Evolutionary conservation across 2,888 invertebrate genomes (phyloP).

Genomic region (Pseudococcus jackbeardsleyi): DNA sequence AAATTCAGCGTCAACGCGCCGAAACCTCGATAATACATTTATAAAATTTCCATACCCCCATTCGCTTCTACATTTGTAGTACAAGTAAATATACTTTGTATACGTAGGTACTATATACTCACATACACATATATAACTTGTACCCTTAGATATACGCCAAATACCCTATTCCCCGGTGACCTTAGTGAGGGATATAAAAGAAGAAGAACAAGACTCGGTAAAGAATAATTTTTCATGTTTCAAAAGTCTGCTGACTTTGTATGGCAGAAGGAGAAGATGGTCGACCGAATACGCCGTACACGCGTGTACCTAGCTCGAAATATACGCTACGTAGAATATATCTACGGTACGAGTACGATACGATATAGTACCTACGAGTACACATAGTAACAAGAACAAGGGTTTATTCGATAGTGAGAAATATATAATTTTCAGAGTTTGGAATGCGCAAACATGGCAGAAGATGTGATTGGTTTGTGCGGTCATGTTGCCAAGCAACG

Average conservation of each 20-base stretch:
- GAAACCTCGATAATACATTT: not conserved
- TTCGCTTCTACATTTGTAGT: not conserved
- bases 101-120: not conserved
- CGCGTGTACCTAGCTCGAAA: not conserved
- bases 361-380: not conserved
- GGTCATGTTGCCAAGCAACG: constrained; percentile 64
- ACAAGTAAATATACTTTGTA: not conserved
- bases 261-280: not conserved
- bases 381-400: constrained; percentile 35
- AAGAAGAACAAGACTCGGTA: not conserved
- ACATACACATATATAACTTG: too few relatives aligned
- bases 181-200: not conserved
- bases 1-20: not conserved
- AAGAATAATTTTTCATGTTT: constrained; percentile 22
- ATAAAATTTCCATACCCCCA: not conserved
- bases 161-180: constrained; percentile 7
- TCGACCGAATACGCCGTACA: not conserved
- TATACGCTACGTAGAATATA: not conserved
- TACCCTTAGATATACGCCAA: not conserved
- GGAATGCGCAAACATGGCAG: constrained; percentile 64
- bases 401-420: constrained; percentile 58
- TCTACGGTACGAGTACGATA: too few relatives aligned
- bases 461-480: constrained; percentile 65
- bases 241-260: not conserved
- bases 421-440: constrained; percentile 64